These are phyloP conservation scores for Agrenia bidenticulata DNA, from an alignment of 2,888 invertebrate species.

Conservation along the genomic window DNA sequence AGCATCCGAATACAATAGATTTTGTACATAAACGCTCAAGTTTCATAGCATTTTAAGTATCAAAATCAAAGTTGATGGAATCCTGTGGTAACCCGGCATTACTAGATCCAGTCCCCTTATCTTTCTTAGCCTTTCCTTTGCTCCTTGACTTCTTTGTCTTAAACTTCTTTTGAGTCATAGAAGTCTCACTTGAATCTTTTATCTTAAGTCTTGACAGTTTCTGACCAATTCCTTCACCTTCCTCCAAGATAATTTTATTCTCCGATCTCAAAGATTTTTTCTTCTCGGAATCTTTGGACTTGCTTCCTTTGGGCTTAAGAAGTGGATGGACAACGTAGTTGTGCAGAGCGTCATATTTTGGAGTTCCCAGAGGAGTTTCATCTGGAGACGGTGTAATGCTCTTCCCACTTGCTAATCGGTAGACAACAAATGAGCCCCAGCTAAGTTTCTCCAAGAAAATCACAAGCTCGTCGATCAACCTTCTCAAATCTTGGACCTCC, in stretches of 20 bases:
- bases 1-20: too few species aligned
- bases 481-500: constrained; percentile 45
- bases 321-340: background rate
- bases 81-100: too few species aligned
- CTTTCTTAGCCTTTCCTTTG: constrained; percentile 7
- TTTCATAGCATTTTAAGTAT: too few species aligned
- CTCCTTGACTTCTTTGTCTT: constrained; percentile 7
- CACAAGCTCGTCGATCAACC: constrained; percentile 46
- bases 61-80: too few species aligned
- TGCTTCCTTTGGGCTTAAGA: background rate
- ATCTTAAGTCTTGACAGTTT: too few species aligned
- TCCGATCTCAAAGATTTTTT: background rate
- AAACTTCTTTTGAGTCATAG: constrained; percentile 16
- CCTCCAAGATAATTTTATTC: too few species aligned
- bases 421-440: constrained; percentile 48
- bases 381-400: constrained; percentile 21
- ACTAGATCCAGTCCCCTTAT: too few species aligned
- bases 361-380: background rate
- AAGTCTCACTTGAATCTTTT: background rate
- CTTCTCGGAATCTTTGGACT: background rate
- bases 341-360: background rate
- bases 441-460: constrained; percentile 49
- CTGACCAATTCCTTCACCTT: too few species aligned
- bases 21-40: too few species aligned
- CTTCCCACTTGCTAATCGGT: constrained; percentile 45